phyloP scores from a whole-genome alignment of 2,797 vertebrate genomes.

The Hapalemur alaotrensis region DNA sequence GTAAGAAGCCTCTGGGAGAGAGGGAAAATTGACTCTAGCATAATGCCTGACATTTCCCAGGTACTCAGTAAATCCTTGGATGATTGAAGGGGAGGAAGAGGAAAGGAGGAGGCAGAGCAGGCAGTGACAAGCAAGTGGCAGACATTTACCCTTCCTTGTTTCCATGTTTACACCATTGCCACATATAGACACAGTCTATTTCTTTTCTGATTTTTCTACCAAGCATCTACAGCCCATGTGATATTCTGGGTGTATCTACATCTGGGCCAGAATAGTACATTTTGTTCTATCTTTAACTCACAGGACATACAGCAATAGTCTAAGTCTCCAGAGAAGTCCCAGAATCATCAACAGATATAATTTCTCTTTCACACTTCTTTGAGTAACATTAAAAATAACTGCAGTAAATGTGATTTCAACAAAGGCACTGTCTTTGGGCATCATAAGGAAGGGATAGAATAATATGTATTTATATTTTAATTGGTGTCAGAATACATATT shows the following conservation, averaged over 20 bases:
- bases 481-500: slow-evolving; percentile 38
- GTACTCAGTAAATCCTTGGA: background rate
- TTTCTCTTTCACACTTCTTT: slow-evolving; percentile 45
- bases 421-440: slow-evolving; percentile 19
- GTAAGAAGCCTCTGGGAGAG: background rate
- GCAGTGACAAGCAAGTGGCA: background rate
- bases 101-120: background rate
- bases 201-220: background rate
- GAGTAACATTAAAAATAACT: slow-evolving; percentile 41
- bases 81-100: background rate
- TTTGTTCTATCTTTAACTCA: slow-evolving; percentile 7
- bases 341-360: slow-evolving; percentile 27
- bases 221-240: background rate
- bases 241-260: background rate
- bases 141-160: background rate
- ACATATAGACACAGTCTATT: background rate
- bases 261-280: background rate
- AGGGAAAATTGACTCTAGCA: background rate
- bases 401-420: slow-evolving; percentile 4
- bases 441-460: background rate
- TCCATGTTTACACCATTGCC: background rate
- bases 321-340: slow-evolving; percentile 21
- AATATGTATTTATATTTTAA: slow-evolving; percentile 9
- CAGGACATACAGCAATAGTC: background rate
- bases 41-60: background rate